Evolutionary conservation across 2,888 invertebrate species (phyloP).

Genomic region (Leptopilina syphax): DNA sequence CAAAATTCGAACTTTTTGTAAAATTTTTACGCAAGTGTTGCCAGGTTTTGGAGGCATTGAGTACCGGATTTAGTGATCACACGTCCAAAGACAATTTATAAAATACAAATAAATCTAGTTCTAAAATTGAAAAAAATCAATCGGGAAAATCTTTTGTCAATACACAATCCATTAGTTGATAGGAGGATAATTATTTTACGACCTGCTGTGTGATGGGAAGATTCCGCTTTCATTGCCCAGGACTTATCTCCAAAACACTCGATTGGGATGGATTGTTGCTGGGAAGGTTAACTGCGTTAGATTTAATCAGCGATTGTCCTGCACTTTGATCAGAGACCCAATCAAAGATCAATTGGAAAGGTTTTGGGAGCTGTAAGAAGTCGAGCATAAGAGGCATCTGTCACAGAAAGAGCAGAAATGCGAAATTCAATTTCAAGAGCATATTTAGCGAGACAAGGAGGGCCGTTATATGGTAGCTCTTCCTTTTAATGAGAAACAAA

Average conservation of each 20-base stretch:
- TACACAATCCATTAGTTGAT: neutral
- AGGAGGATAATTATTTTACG: conserved; percentile 22
- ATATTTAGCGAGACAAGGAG: neutral
- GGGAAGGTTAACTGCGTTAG: neutral
- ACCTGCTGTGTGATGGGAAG: neutral
- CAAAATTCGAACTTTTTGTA: neutral
- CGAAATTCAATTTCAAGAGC: neutral
- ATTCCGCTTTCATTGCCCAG: neutral
- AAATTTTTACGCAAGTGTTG: neutral
- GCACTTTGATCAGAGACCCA: neutral
- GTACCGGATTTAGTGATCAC: neutral
- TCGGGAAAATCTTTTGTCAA: neutral
- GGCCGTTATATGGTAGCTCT: conserved; percentile 52
- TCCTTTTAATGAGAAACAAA: conserved; percentile 6
- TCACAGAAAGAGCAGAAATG: neutral
- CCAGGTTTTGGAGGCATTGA: neutral
- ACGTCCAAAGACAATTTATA: neutral
- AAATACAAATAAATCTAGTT: neutral
- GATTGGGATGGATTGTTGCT: conserved; percentile 11
- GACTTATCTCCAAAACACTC: neutral
- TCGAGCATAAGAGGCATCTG: neutral
- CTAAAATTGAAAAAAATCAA: neutral
- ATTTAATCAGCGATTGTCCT: neutral
- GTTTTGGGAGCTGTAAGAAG: conserved; percentile 3
- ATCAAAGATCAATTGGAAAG: neutral